A percentile compares a stretch with the other conserved stretches of the same genome.
These are phyloP conservation scores for Apus apus DNA, from an alignment of 2,113 vertebrate genomes.

Conservation along the genomic window DNA sequence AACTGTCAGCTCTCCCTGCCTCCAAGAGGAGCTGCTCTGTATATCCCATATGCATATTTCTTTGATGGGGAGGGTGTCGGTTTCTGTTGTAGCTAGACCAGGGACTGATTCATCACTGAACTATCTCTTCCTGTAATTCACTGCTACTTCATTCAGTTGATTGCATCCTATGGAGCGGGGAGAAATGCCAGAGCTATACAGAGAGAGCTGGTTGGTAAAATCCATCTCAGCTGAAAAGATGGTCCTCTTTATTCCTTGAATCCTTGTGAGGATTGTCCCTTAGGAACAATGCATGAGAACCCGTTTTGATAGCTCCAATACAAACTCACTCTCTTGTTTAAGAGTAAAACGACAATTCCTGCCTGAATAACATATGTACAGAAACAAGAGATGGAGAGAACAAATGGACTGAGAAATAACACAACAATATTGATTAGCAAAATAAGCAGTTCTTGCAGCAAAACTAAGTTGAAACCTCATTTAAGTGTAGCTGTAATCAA, in stretches of 20 bases:
- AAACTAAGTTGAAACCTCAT: background rate
- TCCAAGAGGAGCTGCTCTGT: background rate
- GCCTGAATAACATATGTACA: background rate
- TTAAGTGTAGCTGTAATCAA: background rate
- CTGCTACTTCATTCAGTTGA: conserved; percentile 28
- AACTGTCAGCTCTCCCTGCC: background rate
- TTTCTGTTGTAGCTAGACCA: conserved; percentile 38
- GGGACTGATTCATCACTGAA: conserved; percentile 43
- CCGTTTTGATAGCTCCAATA: background rate
- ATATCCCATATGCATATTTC: background rate
- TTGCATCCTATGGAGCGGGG: background rate
- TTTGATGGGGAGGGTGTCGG: conserved; percentile 14
- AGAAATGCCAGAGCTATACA: background rate
- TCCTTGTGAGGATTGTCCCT: background rate
- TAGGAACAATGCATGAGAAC: background rate
- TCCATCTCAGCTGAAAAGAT: background rate
- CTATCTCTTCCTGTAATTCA: conserved; percentile 39
- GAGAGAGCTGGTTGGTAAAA: background rate
- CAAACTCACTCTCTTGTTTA: background rate
- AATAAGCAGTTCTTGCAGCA: background rate
- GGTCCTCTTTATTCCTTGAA: background rate
- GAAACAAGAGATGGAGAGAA: background rate
- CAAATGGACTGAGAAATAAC: background rate
- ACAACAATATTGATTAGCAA: background rate
- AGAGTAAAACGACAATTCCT: background rate